Conservation (phyloP, 2,797 vertebrate species). For the Capromys pilorides region DNA sequence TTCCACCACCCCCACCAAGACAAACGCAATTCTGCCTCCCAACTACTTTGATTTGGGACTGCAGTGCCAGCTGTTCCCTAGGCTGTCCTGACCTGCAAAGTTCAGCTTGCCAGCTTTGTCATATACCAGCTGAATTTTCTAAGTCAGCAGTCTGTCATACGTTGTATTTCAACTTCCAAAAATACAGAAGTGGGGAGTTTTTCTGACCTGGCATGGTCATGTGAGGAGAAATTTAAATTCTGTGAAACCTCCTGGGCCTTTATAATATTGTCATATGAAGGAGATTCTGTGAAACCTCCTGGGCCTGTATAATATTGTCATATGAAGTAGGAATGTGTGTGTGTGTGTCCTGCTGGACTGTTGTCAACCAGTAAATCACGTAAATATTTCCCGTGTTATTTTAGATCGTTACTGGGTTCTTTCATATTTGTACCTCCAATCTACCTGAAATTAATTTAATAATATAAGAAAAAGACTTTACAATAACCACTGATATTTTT, state of each 20-base stretch:
- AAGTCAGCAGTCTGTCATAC: background rate
- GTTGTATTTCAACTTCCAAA: slow-evolving; percentile 24
- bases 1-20: background rate
- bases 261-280: background rate
- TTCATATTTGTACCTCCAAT: background rate
- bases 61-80: background rate
- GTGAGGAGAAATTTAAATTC: background rate
- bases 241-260: background rate
- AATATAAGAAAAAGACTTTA: background rate
- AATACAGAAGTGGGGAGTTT: background rate
- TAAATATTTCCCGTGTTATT: background rate
- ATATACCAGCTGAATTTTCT: background rate
- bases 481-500: background rate
- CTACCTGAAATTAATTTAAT: background rate
- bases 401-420: background rate
- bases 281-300: too few relatives aligned
- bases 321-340: background rate
- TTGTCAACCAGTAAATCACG: background rate
- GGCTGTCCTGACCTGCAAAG: background rate
- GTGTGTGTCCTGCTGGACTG: background rate
- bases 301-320: too few relatives aligned
- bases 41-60: background rate
- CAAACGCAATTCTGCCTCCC: background rate
- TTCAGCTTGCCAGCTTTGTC: background rate
- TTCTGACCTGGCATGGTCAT: background rate